A percentile compares a stretch with the other conserved stretches of the same genome.
These are phyloP conservation scores for Meiosimyza decipiens DNA, from an alignment of 2,888 invertebrate genomes.

Conservation along the genomic window DNA sequence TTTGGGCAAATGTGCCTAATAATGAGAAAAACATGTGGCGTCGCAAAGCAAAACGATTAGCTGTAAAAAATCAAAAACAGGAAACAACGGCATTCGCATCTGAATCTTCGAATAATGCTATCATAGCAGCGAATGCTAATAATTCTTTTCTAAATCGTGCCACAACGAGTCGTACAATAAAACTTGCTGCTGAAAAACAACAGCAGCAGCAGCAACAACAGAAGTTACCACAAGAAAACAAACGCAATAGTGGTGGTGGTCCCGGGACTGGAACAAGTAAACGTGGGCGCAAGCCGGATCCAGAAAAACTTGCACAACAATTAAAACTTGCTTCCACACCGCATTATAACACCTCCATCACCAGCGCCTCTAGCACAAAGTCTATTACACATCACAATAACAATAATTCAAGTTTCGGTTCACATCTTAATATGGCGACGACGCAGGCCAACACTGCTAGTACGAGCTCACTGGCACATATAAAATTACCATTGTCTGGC, in stretches of 20 bases:
- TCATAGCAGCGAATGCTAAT: conserved; percentile 16
- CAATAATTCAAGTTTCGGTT: conserved; percentile 34
- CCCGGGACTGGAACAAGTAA: conserved; percentile 36
- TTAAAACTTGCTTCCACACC: conserved; percentile 15
- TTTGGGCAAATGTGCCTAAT: conserved; percentile 86
- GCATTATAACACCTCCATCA: conserved; percentile 13
- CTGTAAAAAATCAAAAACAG: conserved; percentile 51
- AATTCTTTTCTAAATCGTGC: conserved; percentile 58
- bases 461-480: conserved; percentile 14
- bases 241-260: conserved; percentile 19
- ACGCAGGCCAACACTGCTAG: conserved; percentile 53
- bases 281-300: conserved; percentile 39
- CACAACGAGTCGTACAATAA: conserved; percentile 60
- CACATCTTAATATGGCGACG: conserved; percentile 45
- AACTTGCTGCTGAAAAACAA: conserved; percentile 57
- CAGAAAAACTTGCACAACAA: not conserved
- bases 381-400: conserved; percentile 45
- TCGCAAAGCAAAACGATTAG: conserved; percentile 76
- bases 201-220: conserved; percentile 37
- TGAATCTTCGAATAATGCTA: conserved; percentile 38
- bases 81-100: conserved; percentile 41
- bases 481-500: conserved; percentile 67
- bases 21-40: conserved; percentile 80
- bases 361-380: conserved; percentile 12
- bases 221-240: conserved; percentile 7